phyloP scores from a whole-genome alignment of 2,888 invertebrate genomes.

The Orchesella flavescens region DNA sequence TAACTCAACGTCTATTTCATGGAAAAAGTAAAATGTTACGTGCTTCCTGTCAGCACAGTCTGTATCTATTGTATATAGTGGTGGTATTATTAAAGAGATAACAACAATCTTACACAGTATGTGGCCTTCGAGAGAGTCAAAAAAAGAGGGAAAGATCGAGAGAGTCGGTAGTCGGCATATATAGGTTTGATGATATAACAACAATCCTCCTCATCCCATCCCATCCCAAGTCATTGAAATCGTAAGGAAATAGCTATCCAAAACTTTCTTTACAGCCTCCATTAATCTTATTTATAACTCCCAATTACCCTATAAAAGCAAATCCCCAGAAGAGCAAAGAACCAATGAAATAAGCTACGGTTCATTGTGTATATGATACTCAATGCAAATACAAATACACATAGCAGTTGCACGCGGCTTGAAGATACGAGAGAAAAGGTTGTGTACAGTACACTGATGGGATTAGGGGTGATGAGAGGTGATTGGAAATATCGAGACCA shows the following conservation, averaged over 20 bases:
- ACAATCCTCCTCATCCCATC: conserved; percentile 28
- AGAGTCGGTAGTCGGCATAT: too few species aligned
- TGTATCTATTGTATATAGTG: neutral
- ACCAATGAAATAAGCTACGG: conserved; percentile 17
- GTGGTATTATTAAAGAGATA: neutral
- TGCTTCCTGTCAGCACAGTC: conserved; percentile 1
- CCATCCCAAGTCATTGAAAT: conserved; percentile 33
- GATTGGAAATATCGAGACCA: conserved; percentile 8
- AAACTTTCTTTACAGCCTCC: conserved; percentile 52
- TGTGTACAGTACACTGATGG: conserved; percentile 6
- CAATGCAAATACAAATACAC: conserved; percentile 30
- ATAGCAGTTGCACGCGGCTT: conserved; percentile 14
- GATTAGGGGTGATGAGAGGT: neutral
- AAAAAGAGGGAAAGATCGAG: neutral
- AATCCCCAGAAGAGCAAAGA: conserved; percentile 47
- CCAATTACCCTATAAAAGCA: conserved; percentile 66
- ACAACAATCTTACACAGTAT: neutral
- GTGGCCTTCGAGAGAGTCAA: neutral
- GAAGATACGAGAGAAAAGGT: neutral
- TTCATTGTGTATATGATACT: conserved; percentile 13
- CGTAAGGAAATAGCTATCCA: conserved; percentile 1
- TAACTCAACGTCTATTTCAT: too few species aligned
- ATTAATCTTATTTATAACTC: conserved; percentile 68
- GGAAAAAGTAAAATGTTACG: neutral
- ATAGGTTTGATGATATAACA: neutral